Evolutionary conservation across 64 coral and sea anemone genomes (phyloP).

Genomic region (Pocillopora damicornis): DNA sequence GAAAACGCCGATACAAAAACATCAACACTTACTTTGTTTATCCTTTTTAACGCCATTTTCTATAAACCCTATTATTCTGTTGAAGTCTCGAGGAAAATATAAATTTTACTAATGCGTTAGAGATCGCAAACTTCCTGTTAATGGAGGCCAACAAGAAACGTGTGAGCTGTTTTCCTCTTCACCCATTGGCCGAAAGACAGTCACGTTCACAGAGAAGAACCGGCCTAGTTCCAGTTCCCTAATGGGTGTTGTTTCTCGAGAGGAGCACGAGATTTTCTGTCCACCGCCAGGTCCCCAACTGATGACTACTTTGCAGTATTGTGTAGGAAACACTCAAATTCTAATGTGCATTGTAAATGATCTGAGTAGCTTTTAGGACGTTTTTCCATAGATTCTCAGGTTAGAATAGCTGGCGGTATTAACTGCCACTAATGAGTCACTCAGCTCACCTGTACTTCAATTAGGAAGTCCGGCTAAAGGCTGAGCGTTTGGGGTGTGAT

Average conservation of each 20-base stretch:
- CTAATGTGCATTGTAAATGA: background rate
- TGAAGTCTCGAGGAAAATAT: slow-evolving; percentile 48
- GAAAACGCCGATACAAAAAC: slow-evolving; percentile 16
- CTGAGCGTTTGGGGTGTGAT: too few species aligned
- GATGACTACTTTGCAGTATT: background rate
- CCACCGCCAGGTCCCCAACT: background rate
- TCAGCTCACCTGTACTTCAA: too few species aligned
- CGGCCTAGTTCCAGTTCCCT: slow-evolving; percentile 4
- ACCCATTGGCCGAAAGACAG: slow-evolving; percentile 4
- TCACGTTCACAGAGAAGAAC: background rate
- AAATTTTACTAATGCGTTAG: slow-evolving; percentile 41
- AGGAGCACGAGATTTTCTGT: background rate
- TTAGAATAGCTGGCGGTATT: too few species aligned
- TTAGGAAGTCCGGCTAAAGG: too few species aligned
- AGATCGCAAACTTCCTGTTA: slow-evolving; percentile 91
- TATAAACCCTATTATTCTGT: slow-evolving; percentile 56
- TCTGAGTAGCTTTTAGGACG: background rate
- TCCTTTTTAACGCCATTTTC: slow-evolving; percentile 98
- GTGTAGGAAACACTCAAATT: too few species aligned
- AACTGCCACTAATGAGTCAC: too few species aligned
- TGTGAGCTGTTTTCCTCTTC: slow-evolving; percentile 2
- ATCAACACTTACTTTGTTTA: slow-evolving; percentile 91
- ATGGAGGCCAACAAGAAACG: slow-evolving; percentile 42
- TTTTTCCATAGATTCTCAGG: too few species aligned
- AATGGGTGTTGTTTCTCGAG: slow-evolving; percentile 6